Base-by-base conservation (phyloP, 92 coral and sea anemone genomes). In the Palythoa grandis region DNA sequence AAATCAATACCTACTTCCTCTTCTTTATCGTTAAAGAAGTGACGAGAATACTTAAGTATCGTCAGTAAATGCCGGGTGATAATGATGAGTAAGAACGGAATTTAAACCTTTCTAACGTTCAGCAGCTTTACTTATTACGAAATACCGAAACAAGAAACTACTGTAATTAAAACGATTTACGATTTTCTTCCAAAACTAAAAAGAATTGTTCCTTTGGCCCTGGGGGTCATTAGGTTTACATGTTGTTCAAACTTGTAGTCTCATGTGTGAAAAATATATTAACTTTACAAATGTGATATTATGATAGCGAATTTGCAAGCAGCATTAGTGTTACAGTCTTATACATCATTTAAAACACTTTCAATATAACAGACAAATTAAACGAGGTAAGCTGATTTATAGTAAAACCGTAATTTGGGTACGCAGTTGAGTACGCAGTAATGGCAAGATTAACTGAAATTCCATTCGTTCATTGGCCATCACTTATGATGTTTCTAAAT, bases 391-490 rank as follows among this genome's bases (percentile, higher is more conserved):
- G 24, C 63, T 52, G 29, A 63, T 60, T 52, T 66, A n/a, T n/a
- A 20, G 71, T 52, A 58, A 58, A 39, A 15, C 15, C 22, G 29
- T 35, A 60, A 14, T 58, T 58, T 78, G 52, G 5, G 38, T 60
- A 38, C 72, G 20, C 74, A 47, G 57, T 58, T 78, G 52, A 12
- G 38, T 60, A 38, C 83, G 20, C 74, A 47, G 57, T 65, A 63
- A 80, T 80, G 85, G 22, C 47, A 40, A 63, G 25, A 47, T 52
- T 29, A 63, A 79, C 19, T 40, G 40, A 58, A 39, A 22, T 79
- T 40, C 73, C 35, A 22, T 16, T 14, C 20, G 54, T 24, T 80
- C 40, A 80, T 80, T 80, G 85, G 85, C 60, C 52, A 29, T 24
- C 47, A 47, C 56, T 11, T 12, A 22, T 67, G 61, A 65, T 24